These are phyloP conservation scores for Anagyrus pseudococci DNA, from an alignment of 2,888 invertebrate genomes.

Conservation along the genomic window DNA sequence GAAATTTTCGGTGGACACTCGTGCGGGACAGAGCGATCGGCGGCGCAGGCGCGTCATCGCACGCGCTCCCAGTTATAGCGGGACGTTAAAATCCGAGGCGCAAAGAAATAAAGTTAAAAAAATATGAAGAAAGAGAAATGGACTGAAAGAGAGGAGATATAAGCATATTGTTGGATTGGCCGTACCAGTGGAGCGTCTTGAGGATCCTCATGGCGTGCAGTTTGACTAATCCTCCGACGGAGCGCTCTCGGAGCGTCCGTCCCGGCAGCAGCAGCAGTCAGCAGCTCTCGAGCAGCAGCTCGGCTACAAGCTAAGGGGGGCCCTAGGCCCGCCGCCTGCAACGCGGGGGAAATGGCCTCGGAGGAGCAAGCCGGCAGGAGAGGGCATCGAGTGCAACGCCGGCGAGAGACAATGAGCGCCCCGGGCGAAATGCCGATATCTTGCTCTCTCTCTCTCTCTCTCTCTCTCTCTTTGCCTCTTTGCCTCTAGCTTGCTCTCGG, in stretches of 20 bases:
- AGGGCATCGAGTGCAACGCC: background rate
- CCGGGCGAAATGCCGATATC: too few species aligned
- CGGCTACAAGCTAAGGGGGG: slow-evolving; percentile 21
- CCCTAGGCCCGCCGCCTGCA: slow-evolving; percentile 22
- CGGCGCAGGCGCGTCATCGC: too few species aligned
- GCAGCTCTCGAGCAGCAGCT: slow-evolving; percentile 27
- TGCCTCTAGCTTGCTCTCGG: too few species aligned
- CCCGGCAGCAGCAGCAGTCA: slow-evolving; percentile 38
- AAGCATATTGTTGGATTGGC: too few species aligned
- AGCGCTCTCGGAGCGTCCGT: slow-evolving; percentile 41
- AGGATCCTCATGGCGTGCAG: slow-evolving; percentile 61
- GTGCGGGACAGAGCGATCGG: too few species aligned
- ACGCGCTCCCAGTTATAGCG: too few species aligned
- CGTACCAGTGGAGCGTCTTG: slow-evolving; percentile 60
- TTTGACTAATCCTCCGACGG: slow-evolving; percentile 30
- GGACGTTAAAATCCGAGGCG: too few species aligned
- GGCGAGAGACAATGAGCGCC: too few species aligned
- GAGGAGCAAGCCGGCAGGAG: background rate
- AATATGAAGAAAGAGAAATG: background rate
- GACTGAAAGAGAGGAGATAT: background rate
- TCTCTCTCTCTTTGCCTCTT: too few species aligned
- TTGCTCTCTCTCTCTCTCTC: too few species aligned
- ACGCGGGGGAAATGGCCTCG: background rate
- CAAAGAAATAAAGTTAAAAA: too few species aligned
- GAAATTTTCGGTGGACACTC: too few species aligned